A percentile compares a stretch with the other conserved stretches of the same genome.
These are phyloP conservation scores for Metallyticus violacea DNA, from an alignment of 2,888 invertebrate species.

Conservation along the genomic window DNA sequence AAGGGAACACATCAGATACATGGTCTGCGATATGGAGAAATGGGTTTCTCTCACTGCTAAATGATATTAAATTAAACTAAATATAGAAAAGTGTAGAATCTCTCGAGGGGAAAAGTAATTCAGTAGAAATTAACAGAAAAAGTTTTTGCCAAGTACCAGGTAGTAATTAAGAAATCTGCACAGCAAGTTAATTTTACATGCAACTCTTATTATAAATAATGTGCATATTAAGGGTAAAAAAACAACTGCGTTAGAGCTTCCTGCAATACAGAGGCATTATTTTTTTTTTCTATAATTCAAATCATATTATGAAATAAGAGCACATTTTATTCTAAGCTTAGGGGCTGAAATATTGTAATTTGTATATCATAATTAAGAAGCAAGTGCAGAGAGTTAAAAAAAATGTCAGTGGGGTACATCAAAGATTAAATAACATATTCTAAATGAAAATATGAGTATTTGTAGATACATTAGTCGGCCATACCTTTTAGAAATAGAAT, in stretches of 20 bases:
- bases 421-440: constrained; percentile 29
- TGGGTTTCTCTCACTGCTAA: background rate
- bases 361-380: background rate
- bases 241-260: background rate
- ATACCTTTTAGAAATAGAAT: background rate
- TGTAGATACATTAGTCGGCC: background rate
- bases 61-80: background rate
- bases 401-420: background rate
- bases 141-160: background rate
- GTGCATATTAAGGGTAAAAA: background rate
- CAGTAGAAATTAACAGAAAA: background rate
- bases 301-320: background rate
- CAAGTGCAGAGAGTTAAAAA: constrained; percentile 12
- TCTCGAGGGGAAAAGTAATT: background rate
- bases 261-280: background rate
- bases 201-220: background rate
- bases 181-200: background rate
- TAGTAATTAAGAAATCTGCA: background rate
- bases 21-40: background rate
- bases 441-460: constrained; percentile 29
- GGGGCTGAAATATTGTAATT: background rate
- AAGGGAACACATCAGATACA: background rate
- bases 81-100: background rate
- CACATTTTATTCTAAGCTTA: background rate
- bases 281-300: background rate